Percentiles rank a stretch among this genome's conserved stretches.
Evolutionary conservation across 2,797 vertebrate species (phyloP).

Genomic region (Hirundo rustica): DNA sequence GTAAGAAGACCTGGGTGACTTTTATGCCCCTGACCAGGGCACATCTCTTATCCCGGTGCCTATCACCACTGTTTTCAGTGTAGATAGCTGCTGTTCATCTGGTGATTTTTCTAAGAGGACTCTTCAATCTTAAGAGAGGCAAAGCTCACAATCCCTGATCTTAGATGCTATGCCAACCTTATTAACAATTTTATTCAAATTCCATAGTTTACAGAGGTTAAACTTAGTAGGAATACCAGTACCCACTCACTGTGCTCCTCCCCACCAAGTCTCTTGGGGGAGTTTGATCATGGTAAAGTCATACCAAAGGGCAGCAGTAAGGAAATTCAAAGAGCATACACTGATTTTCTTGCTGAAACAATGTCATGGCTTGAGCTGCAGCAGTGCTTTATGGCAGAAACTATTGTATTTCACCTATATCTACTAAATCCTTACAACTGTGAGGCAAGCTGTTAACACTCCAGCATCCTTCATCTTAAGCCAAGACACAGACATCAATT

Average conservation of each 20-base stretch:
- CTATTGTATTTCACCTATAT: background rate
- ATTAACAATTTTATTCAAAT: background rate
- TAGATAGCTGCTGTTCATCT: background rate
- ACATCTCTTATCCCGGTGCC: background rate
- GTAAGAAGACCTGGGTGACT: background rate
- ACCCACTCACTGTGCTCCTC: accelerated
- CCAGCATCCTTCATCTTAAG: background rate
- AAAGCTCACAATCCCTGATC: background rate
- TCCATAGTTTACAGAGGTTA: background rate
- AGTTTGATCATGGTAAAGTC: background rate
- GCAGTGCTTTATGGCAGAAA: background rate
- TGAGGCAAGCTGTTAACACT: background rate
- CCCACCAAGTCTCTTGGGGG: accelerated
- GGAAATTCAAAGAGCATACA: background rate
- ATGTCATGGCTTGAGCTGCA: background rate
- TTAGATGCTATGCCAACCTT: background rate
- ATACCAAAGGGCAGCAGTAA: background rate
- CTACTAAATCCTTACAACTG: background rate
- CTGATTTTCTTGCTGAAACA: background rate
- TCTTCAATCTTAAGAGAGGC: background rate
- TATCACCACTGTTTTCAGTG: background rate
- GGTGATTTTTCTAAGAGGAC: background rate
- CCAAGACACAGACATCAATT: background rate
- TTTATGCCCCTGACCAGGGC: background rate
- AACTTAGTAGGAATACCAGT: background rate